Evolutionary conservation across 2,888 invertebrate species (phyloP), one percentile per base, ranked within the genome.

Genomic region (Notodonta ziczac): DNA sequence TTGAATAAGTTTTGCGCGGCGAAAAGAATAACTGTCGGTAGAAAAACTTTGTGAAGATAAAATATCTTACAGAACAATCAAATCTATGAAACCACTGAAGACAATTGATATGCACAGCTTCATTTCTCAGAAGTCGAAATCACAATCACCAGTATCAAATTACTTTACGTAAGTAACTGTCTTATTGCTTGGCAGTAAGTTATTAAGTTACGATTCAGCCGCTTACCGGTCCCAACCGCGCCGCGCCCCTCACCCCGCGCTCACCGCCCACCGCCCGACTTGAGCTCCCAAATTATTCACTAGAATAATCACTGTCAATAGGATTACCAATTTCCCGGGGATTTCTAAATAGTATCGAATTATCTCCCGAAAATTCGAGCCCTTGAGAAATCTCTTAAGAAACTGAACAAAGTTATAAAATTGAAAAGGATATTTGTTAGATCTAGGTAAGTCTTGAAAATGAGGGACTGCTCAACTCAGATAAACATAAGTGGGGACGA

Each of bases 281-380:
- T 10, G 6, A 24, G 24, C 32, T 13, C 4, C 16, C 16, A 50
- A 50, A 50, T 14, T 52, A 52, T 14, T 13, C 52, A 32, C 32
- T 32, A 32, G 32, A 52, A 52, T 52, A 52, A 52, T 52, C 52
- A 52, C 52, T 32, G 52, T 52, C 52, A 52, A 52, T 52, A 52
- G 32, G 13, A 32, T 32, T 50, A 50, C 32, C 12, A 13, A 5
- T 32, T 13, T 35, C 52, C 32, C 32, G 52, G 7, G 9, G 16
- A 16, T 32, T 52, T 52, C 52, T 35, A 51, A 52, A 14, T 16
- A 13, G 52, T 52, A 52, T 52, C 32, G 13, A 52, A 52, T 52
- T 35, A 52, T 52, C 32, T 52, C 2, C 32, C 14, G 16, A 50
- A 16, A 16, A 50, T 16, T 50, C 50, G 50, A 16, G 8, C 4